Conservation (phyloP, 2,888 invertebrate species). For the Callosobruchus maculatus region DNA sequence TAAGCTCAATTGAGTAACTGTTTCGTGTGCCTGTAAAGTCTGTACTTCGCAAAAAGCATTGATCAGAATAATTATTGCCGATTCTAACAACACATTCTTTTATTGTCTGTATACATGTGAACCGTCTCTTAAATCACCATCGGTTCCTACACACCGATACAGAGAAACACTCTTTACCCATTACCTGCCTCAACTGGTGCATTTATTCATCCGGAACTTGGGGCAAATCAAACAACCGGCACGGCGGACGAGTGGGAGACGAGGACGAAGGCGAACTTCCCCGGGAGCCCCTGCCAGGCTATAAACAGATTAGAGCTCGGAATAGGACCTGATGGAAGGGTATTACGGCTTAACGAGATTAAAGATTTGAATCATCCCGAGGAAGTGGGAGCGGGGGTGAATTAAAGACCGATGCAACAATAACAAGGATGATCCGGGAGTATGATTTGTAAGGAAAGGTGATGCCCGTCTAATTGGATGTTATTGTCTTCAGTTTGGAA, state of each 20-base stretch:
- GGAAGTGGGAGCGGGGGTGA: slow-evolving; percentile 22
- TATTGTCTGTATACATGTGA: too few species aligned
- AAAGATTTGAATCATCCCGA: slow-evolving; percentile 38
- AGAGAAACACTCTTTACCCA: not conserved
- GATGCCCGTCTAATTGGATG: too few species aligned
- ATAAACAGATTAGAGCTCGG: slow-evolving; percentile 48
- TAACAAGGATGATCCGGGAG: not conserved
- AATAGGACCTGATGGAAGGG: slow-evolving; percentile 46
- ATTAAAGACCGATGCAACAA: not conserved
- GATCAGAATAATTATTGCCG: too few species aligned
- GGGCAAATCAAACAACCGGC: not conserved
- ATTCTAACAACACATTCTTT: too few species aligned
- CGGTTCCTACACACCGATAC: not conserved
- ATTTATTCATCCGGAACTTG: not conserved
- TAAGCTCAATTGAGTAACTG: too few species aligned
- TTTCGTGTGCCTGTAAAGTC: too few species aligned
- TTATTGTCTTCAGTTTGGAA: too few species aligned
- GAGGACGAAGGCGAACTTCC: not conserved
- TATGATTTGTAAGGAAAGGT: too few species aligned
- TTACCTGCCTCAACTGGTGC: not conserved
- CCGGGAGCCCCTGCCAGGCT: slow-evolving; percentile 33
- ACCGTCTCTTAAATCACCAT: too few species aligned
- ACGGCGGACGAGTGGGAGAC: not conserved
- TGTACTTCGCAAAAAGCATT: too few species aligned
- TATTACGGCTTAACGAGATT: slow-evolving; percentile 47